phyloP scores from a whole-genome alignment of 2,888 invertebrate genomes.

The Litoditis marina region DNA sequence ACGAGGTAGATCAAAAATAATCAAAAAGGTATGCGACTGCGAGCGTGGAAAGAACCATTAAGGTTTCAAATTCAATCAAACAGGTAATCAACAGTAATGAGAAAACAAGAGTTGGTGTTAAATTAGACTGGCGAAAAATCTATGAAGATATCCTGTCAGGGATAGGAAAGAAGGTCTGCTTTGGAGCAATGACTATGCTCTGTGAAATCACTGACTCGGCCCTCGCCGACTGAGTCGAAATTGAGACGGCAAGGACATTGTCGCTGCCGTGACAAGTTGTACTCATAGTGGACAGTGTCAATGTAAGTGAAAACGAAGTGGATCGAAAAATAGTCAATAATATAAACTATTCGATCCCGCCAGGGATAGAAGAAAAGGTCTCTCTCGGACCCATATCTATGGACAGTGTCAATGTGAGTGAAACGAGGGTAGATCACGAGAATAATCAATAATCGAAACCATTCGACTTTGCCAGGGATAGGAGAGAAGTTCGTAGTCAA shows the following conservation, averaged over 20 bases:
- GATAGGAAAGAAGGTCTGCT: constrained; percentile 50
- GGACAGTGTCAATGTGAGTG: constrained; percentile 39
- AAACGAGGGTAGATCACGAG: not conserved
- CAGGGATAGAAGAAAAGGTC: constrained; percentile 53
- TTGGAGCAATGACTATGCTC: constrained; percentile 34
- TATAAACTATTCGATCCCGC: constrained; percentile 55
- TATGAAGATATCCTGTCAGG: too few relatives aligned
- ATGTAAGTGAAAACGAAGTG: constrained; percentile 21
- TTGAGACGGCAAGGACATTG: too few relatives aligned
- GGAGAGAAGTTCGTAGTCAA: constrained; percentile 52
- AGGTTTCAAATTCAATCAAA: too few relatives aligned
- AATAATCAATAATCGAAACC: too few relatives aligned
- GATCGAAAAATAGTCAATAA: too few relatives aligned
- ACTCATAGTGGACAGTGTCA: constrained; percentile 40
- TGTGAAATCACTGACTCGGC: too few relatives aligned
- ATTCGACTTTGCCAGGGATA: constrained; percentile 55
- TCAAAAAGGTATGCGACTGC: too few relatives aligned
- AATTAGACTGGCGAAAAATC: too few relatives aligned
- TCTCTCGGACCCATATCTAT: constrained; percentile 35
- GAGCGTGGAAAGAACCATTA: too few relatives aligned
- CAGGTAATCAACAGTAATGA: not conserved
- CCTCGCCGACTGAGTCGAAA: too few relatives aligned
- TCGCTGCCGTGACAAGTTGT: too few relatives aligned
- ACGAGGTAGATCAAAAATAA: not conserved
- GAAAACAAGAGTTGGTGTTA: not conserved